A percentile compares a stretch with the other conserved stretches of the same genome.
These are phyloP conservation scores for Eulemur rufifrons DNA, from an alignment of 2,113 vertebrate species.

Conservation along the genomic window DNA sequence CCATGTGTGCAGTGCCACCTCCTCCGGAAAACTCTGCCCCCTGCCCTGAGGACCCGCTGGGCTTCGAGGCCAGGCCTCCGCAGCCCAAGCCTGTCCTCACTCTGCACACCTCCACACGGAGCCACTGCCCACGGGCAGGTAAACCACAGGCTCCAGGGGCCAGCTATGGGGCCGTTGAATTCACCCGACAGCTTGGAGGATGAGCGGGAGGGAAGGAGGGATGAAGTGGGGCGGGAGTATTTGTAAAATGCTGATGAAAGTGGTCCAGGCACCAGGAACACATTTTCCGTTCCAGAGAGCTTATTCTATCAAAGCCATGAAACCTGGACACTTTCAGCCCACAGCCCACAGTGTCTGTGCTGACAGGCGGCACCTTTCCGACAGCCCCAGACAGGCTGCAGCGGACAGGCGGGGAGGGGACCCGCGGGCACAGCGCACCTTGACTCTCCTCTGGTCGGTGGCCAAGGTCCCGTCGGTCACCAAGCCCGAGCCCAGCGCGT, in stretches of 20 bases:
- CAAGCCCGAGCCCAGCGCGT: conserved; percentile 85
- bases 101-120: accelerated
- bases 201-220: background rate
- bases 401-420: accelerated
- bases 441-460: conserved; percentile 89
- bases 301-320: background rate
- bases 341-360: background rate
- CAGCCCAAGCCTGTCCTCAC: background rate
- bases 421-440: conserved; percentile 80
- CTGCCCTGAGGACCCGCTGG: too few relatives aligned
- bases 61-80: background rate
- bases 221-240: background rate
- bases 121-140: background rate
- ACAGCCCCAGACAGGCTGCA: background rate
- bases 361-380: accelerated
- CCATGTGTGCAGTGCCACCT: too few relatives aligned
- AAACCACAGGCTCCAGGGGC: background rate
- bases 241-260: background rate
- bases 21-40: background rate
- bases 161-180: accelerated
- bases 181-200: background rate
- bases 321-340: accelerated
- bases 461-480: conserved; percentile 93
- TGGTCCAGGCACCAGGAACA: background rate
- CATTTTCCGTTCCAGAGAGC: background rate